Evolutionary conservation across 2,888 invertebrate genomes (phyloP), one percentile per base, ranked within the genome.

Genomic region (Melanotus villosus): DNA sequence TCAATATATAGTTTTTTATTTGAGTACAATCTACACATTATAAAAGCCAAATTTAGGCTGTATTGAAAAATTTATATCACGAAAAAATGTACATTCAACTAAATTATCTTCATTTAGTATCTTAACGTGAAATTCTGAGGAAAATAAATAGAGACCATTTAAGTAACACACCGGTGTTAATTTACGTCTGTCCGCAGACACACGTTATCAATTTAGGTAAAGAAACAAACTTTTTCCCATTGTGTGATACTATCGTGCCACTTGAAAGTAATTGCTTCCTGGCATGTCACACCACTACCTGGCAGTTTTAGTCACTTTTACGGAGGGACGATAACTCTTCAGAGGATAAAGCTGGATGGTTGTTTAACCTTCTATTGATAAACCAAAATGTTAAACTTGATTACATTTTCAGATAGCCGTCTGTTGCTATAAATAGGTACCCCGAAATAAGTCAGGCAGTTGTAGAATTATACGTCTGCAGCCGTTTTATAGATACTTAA

Each of bases 211-310:
- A 26, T 47, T 47, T 47, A 21, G 12, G n/a, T 2, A 26, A 47
- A 47, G 32, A 14, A 18, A 52, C 32, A 30, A 7, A 32, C 18
- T 32, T 41, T 32, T 30, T 52, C 30, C 10, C 19, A 32, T 32
- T 32, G 52, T 9, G 32, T 18, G 52, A 52, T 52, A 10, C 52
- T 52, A 52, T 52, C 32, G 52, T 32, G 32, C 18, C 52, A 52
- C 18, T 52, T 52, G n/a, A 52, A 32, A 52, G 52, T 32, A 52
- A 52, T 52, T 52, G 52, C 52, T 52, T 52, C 52, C 52, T 52
- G 52, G 16, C 52, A 52, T 52, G 52, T 52, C 52, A 52, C 32
- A 52, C 52, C 52, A 52, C 30, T 18, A n/a, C 52, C 10, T 32
- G 34, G 52, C 14, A 52, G 52, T 52, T 52, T 52, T 47, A 47